Evolutionary conservation across 2,888 invertebrate species (phyloP).

Genomic region (Crossocerus cetratus): DNA sequence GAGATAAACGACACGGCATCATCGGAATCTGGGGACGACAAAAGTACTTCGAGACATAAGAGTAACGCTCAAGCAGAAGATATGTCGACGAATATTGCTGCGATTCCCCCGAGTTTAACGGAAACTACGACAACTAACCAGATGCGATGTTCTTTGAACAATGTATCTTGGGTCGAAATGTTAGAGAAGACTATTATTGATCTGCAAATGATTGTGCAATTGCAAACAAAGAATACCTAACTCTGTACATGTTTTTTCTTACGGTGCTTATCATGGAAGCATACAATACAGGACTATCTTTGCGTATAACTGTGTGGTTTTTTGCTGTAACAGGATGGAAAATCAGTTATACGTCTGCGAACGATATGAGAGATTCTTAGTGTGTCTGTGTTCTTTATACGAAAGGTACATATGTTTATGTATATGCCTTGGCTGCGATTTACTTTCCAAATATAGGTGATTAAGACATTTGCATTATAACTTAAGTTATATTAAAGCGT

Average conservation of each 20-base stretch:
- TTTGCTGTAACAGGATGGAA: constrained; percentile 39
- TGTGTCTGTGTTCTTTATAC: constrained; percentile 50
- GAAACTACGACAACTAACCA: constrained; percentile 67
- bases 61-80: constrained; percentile 44
- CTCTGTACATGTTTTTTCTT: constrained; percentile 43
- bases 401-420: constrained; percentile 27
- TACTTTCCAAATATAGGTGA: constrained; percentile 54
- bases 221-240: constrained; percentile 69
- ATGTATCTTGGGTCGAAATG: constrained; percentile 74
- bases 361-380: constrained; percentile 44
- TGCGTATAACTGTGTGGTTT: constrained; percentile 46
- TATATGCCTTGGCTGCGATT: constrained; percentile 50
- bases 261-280: constrained; percentile 47
- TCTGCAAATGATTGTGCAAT: constrained; percentile 73
- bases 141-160: constrained; percentile 68
- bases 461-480: constrained; percentile 48
- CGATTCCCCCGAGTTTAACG: constrained; percentile 57
- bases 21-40: constrained; percentile 56
- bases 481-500: constrained; percentile 46
- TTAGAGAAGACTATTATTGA: constrained; percentile 75
- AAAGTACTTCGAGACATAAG: constrained; percentile 46
- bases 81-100: constrained; percentile 56
- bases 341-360: constrained; percentile 40
- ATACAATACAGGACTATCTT: constrained; percentile 47
- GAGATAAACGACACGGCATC: constrained; percentile 46